Evolutionary conservation across 2,113 vertebrate genomes (phyloP).

Genomic region (Gasterosteus aculeatus): DNA sequence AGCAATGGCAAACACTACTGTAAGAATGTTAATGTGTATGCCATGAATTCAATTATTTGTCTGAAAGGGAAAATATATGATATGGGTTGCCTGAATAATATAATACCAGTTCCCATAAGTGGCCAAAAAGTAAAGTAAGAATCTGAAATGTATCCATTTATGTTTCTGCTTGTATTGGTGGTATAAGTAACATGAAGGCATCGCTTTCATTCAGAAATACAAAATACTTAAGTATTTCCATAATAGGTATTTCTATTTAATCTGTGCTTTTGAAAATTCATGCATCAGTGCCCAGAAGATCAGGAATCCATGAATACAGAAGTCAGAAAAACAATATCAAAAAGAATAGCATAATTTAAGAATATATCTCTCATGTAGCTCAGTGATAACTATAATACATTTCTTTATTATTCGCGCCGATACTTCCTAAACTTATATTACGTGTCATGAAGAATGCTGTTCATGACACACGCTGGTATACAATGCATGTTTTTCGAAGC

Average conservation of each 20-base stretch:
- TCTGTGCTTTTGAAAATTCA: slow-evolving; percentile 63
- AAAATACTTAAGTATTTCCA: slow-evolving; percentile 48
- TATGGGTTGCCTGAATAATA: background rate
- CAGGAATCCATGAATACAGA: slow-evolving; percentile 75
- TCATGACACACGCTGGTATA: slow-evolving; percentile 46
- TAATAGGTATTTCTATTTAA: slow-evolving; percentile 54
- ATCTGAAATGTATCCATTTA: slow-evolving; percentile 7
- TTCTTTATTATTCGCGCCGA: slow-evolving; percentile 82
- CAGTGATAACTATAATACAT: slow-evolving; percentile 85
- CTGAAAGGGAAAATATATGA: background rate
- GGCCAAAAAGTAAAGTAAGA: slow-evolving; percentile 13
- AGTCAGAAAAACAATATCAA: slow-evolving; percentile 73
- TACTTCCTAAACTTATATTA: slow-evolving; percentile 80
- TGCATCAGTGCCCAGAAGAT: slow-evolving; percentile 67
- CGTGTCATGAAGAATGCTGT: slow-evolving; percentile 72
- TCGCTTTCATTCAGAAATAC: slow-evolving; percentile 29
- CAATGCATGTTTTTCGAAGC: slow-evolving; percentile 87
- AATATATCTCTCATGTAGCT: slow-evolving; percentile 81
- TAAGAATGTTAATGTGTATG: slow-evolving; percentile 1
- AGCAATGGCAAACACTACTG: background rate
- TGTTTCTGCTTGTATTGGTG: slow-evolving; percentile 17
- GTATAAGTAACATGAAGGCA: slow-evolving; percentile 36
- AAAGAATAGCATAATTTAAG: slow-evolving; percentile 74
- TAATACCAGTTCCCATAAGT: background rate
- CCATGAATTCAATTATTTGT: slow-evolving; percentile 20